Conservation (phyloP, 2,797 vertebrate species). For the Onychomys arenicola region DNA sequence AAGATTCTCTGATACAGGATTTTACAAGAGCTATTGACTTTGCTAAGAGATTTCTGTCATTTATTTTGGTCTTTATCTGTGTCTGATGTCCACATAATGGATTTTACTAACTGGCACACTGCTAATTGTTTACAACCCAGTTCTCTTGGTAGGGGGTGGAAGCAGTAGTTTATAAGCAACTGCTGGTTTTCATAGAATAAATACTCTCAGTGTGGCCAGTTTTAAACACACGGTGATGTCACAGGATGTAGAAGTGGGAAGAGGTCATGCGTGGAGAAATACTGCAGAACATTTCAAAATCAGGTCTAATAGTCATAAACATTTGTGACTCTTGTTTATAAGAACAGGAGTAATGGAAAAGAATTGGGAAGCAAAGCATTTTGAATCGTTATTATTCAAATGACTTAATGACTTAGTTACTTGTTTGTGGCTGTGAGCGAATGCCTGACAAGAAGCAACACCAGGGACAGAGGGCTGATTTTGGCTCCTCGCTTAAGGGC, state of each 20-base stretch:
- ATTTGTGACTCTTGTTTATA: background rate
- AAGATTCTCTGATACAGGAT: background rate
- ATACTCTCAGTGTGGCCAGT: background rate
- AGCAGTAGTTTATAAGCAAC: background rate
- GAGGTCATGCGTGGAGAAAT: background rate
- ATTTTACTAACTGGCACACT: background rate
- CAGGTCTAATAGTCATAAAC: background rate
- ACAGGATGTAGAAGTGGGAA: background rate
- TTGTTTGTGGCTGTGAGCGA: background rate
- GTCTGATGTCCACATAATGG: background rate
- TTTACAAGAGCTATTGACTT: background rate
- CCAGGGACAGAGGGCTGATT: background rate
- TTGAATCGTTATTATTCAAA: background rate
- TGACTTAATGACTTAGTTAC: background rate
- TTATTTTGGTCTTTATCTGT: background rate
- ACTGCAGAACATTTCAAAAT: background rate
- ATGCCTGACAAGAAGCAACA: background rate
- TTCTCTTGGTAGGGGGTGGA: background rate
- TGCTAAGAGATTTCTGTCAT: background rate
- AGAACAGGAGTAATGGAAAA: background rate
- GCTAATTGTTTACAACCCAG: constrained; percentile 8
- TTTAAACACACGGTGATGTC: background rate
- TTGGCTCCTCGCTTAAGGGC: background rate
- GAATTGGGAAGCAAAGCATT: constrained; percentile 22
- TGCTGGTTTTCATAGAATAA: constrained; percentile 43